Conservation (phyloP, 53 echinoderm and acorn worm species). For the Patiria pectinifera region DNA sequence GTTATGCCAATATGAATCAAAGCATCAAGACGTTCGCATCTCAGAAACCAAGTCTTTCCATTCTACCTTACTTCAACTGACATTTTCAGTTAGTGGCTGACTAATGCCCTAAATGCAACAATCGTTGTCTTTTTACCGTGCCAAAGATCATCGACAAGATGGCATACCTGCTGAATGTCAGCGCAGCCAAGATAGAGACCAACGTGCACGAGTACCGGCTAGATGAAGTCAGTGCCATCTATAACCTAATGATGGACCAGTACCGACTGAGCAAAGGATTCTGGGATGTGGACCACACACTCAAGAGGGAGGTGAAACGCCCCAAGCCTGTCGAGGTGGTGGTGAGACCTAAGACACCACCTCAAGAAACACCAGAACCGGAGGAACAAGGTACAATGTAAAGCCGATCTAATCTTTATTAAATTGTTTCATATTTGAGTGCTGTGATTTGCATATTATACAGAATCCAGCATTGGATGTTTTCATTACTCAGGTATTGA, state of each 20-base stretch:
- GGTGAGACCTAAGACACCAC: conserved; percentile 11
- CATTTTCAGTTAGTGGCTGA: no score
- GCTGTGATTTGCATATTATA: no score
- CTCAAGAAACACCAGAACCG: neutral
- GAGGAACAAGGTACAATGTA: conserved; percentile 7
- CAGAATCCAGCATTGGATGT: no score
- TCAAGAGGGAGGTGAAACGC: conserved; percentile 59
- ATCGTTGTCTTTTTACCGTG: neutral
- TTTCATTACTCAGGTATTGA: no score
- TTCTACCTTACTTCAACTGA: no score
- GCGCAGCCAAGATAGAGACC: conserved; percentile 62
- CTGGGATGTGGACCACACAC: conserved; percentile 84
- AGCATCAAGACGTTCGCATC: no score
- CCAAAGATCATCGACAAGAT: conserved; percentile 81
- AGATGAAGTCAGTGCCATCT: conserved; percentile 88
- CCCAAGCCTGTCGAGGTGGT: conserved; percentile 37
- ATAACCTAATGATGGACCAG: conserved; percentile 84
- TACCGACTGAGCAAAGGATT: conserved; percentile 63
- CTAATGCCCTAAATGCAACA: neutral
- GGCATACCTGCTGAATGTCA: conserved; percentile 75
- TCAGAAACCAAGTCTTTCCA: no score
- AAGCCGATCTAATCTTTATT: neutral
- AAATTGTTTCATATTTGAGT: no score
- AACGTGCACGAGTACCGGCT: conserved; percentile 75
- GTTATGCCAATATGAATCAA: no score